A percentile compares a stretch with the other conserved stretches of the same genome.
Conservation (phyloP, 2,888 invertebrate genomes). For the Aspidiotus destructor region DNA sequence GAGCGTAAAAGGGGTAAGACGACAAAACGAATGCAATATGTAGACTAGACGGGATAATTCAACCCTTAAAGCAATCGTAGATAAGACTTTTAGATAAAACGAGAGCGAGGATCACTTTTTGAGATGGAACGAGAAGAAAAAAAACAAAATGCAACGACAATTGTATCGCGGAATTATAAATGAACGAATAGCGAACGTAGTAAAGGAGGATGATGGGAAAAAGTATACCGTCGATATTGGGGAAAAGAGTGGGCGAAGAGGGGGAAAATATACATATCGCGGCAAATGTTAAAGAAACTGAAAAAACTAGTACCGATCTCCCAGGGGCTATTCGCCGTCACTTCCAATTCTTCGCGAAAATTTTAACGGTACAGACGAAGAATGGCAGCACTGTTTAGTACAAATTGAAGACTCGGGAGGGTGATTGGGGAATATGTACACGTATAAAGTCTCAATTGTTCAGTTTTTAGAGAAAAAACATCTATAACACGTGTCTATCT, state of each 20-base stretch:
- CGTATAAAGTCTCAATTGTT: constrained; percentile 32
- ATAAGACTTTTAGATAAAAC: constrained; percentile 25
- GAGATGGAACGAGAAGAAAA: not conserved
- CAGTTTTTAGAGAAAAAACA: constrained; percentile 26
- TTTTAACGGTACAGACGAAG: constrained; percentile 16
- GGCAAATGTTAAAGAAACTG: not conserved
- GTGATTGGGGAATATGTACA: constrained; percentile 29
- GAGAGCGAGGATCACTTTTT: constrained; percentile 11
- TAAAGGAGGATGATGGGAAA: constrained; percentile 17
- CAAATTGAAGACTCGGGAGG: constrained; percentile 30
- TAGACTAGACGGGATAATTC: constrained; percentile 31
- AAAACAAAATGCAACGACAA: constrained; percentile 30
- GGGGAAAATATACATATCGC: constrained; percentile 7
- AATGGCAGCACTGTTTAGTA: constrained; percentile 26
- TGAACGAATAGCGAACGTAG: constrained; percentile 20
- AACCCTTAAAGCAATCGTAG: constrained; percentile 33
- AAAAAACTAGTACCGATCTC: constrained; percentile 30
- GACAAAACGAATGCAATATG: constrained; percentile 24
- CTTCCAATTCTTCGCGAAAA: constrained; percentile 31
- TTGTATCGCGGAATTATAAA: constrained; percentile 32
- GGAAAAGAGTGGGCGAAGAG: constrained; percentile 18
- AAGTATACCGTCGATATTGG: constrained; percentile 20
- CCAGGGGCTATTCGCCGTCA: constrained; percentile 33
- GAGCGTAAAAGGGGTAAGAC: not conserved
- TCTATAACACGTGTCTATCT: constrained; percentile 33